Evolutionary conservation across 1,140 invertebrate genomes (phyloP).

Genomic region (Goniozus legneri): DNA sequence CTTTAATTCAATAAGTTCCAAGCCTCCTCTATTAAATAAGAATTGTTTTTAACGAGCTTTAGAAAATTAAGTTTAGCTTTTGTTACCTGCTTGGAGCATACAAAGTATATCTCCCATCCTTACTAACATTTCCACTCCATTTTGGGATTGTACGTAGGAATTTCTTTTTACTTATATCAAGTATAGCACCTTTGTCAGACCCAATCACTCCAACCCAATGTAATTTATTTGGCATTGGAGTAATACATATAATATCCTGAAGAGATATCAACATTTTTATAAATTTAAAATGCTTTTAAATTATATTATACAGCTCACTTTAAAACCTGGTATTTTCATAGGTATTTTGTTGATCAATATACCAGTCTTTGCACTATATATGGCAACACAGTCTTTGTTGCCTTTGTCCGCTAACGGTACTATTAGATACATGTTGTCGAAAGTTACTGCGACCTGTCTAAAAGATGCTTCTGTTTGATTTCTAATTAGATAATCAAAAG

Average conservation of each 20-base stretch:
- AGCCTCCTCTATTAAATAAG: constrained; percentile 68
- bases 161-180: constrained; percentile 79
- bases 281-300: background rate
- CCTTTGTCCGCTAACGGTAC: constrained; percentile 78
- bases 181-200: constrained; percentile 82
- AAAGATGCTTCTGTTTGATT: constrained; percentile 66
- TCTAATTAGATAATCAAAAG: constrained; percentile 74
- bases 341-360: constrained; percentile 73
- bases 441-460: constrained; percentile 72
- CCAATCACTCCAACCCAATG: constrained; percentile 85
- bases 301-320: constrained; percentile 45
- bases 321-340: constrained; percentile 63
- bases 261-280: constrained; percentile 15
- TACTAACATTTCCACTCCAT: constrained; percentile 80
- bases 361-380: constrained; percentile 83
- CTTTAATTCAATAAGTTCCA: constrained; percentile 86
- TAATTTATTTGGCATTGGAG: constrained; percentile 77
- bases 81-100: constrained; percentile 77
- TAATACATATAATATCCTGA: constrained; percentile 64
- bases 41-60: too few species aligned
- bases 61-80: constrained; percentile 6
- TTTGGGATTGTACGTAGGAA: constrained; percentile 73
- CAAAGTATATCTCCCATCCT: constrained; percentile 86
- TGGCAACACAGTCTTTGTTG: constrained; percentile 76
- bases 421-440: constrained; percentile 75